These are phyloP conservation scores for Dryas iulia DNA, from an alignment of 1,140 invertebrate species.

Conservation along the genomic window DNA sequence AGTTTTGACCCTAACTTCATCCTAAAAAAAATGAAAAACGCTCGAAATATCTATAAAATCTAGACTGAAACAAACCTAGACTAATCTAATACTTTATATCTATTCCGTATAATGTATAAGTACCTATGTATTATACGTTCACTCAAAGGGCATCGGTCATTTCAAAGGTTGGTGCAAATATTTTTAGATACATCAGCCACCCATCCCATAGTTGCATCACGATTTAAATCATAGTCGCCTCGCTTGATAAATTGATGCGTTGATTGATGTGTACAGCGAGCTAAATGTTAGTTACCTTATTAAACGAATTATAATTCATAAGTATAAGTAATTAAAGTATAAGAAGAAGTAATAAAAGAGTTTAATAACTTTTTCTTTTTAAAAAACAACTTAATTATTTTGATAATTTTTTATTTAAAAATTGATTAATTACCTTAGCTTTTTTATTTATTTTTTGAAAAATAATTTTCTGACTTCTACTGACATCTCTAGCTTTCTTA, in stretches of 20 bases:
- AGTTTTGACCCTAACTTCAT: too few relatives aligned
- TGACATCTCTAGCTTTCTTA: too few relatives aligned
- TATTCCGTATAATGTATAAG: too few relatives aligned
- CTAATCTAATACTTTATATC: neutral
- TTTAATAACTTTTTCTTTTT: too few relatives aligned
- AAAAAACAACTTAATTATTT: too few relatives aligned
- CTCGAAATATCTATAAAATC: neutral
- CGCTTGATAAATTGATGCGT: neutral
- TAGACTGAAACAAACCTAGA: neutral
- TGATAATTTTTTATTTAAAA: too few relatives aligned
- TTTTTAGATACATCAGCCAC: constrained; percentile 24
- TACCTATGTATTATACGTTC: constrained; percentile 15
- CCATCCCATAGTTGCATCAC: neutral
- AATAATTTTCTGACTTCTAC: too few relatives aligned
- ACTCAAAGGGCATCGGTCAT: constrained; percentile 26
- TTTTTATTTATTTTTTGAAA: too few relatives aligned
- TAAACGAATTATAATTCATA: neutral
- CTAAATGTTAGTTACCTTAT: neutral
- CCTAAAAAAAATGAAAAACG: neutral
- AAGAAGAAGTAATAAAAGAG: too few relatives aligned
- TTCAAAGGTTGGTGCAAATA: constrained; percentile 22
- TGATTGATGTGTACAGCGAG: neutral
- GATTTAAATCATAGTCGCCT: neutral
- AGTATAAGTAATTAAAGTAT: too few relatives aligned
- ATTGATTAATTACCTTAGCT: too few relatives aligned